Evolutionary conservation across 37 sponge, comb jelly and placozoan species (phyloP), one percentile per base, ranked within the genome.

Genomic region (Agelas oroides): DNA sequence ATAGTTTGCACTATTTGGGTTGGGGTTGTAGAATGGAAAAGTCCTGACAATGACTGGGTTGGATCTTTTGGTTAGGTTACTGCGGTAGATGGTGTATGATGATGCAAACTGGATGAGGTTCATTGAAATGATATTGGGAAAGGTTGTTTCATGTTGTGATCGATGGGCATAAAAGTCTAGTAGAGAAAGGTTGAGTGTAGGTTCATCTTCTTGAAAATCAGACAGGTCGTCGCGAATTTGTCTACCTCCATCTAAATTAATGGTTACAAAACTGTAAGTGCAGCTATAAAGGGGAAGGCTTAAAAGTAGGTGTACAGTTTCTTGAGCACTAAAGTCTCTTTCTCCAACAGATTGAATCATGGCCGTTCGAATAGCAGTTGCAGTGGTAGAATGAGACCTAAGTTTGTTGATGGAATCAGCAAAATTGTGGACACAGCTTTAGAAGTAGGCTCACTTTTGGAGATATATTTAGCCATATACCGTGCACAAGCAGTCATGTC

Each of bases 391-490:
- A n/a, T 56, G 18, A 8, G 37, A 31, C 8, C n/a, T 16, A 11
- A 79, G 39, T 33, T 14, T 66, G 46, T 63, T 17, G 12, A 85
- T 23, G n/a, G 21, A 12, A 52, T 39, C 20, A 2, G 32, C 6
- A 76, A 84, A 2, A 76, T 34, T 19, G 46, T 11, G 1, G 56
- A 19, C 33, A 78, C 12, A 14, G 87, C 1, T 78, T 15, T 5
- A 3, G 87, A 86, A 53, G 61, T 24, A 23, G 78, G 77, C 39
- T 86, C 85, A 5, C 66, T 35, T 30, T 76, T 84, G 13, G 76
- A 24, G 5, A 77, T 77, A 75, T 84, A 76, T 33, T 84, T 84
- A 31, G 77, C 77, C 41, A 72, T 64, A 65, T 84, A 84, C 30
- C 63, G 20, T 17, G 77, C 77, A 63, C 59, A 52, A 1, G 64